Conservation (phyloP, 1,140 invertebrate species). For the Leptopilina clavipes region DNA sequence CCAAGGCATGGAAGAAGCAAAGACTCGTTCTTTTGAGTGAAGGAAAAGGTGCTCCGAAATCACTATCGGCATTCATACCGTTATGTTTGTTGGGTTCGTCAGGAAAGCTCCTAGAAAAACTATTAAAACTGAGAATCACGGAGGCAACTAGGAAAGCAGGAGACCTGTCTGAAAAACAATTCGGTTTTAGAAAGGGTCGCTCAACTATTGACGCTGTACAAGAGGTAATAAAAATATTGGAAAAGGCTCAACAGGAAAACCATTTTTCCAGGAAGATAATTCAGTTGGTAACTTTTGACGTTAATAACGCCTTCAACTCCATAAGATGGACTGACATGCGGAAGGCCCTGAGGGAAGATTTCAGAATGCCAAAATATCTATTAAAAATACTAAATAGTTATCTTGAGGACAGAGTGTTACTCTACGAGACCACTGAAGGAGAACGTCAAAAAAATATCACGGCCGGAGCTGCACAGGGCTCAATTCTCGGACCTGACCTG, state of each 20-base stretch:
- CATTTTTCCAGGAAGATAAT: conserved; percentile 34
- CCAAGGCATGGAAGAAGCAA: conserved; percentile 44
- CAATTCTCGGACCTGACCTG: too few relatives aligned
- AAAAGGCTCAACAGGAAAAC: conserved; percentile 26
- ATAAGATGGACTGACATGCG: conserved; percentile 34
- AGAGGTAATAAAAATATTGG: background rate
- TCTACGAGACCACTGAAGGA: conserved; percentile 40
- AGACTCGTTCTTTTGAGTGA: background rate
- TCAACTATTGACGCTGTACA: background rate
- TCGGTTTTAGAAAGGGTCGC: too few relatives aligned
- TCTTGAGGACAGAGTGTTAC: conserved; percentile 38
- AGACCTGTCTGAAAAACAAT: background rate
- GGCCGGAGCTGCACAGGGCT: too few relatives aligned
- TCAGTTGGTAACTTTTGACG: conserved; percentile 44
- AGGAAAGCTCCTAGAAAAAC: background rate
- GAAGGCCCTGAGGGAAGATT: background rate
- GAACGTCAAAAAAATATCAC: conserved; percentile 26
- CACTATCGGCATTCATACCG: background rate
- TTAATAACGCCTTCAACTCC: conserved; percentile 50
- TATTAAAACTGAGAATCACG: background rate
- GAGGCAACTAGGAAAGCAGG: background rate
- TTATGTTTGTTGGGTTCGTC: background rate
- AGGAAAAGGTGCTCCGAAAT: background rate
- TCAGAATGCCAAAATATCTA: conserved; percentile 36
- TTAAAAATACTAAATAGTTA: conserved; percentile 47